Base-by-base conservation (phyloP, 2,797 vertebrate genomes). In the Sitta carolinensis region DNA sequence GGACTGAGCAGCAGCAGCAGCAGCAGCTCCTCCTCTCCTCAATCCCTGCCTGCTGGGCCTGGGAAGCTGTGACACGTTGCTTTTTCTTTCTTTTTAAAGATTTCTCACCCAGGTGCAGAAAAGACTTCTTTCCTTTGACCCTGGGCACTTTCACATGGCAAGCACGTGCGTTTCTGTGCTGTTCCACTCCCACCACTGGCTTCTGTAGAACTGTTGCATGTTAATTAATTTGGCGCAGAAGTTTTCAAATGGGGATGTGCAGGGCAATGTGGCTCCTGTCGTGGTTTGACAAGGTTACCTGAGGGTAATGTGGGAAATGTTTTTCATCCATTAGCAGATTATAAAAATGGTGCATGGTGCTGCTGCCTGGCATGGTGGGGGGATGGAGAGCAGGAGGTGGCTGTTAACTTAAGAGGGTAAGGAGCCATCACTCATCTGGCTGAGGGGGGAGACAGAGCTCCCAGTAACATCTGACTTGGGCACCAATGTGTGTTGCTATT, bases 141-240 rank as follows among this genome's bases (percentile, higher is more conserved):
- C 64, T 52, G 45, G 67, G 15, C 26, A 4, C 42, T 75, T 89
- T 38, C 73, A 54, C 47, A 25, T 40, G 58, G 26, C 52, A 40
- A 32, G 36, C 2, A 6, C 10, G 1, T 0, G 0, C 3, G 1
- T 59, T 81, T 78, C 77, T 73, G 19, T 0, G 0, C 34, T 9
- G 5, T 5, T 34, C 34, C 52, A 12, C n/a, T 76, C 42, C 16
- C 66, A 15, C 20, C 16, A 3, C 3, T 26, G 87, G 5, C 50
- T 29, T 21, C 50, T 7, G 3, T 23, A 23, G 40, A 88, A 63
- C 13, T 12, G 30, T 25, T 55, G 68, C 22, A 5, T 1, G 40
- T 10, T 57, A 70, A 76, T 85, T 48, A 63, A 69, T 58, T 72
- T 57, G 72, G 59, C 62, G 34, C 27, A 34, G 63, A 38, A 78